Evolutionary conservation across 2,888 invertebrate genomes (phyloP).

Genomic region (Apamea crenata): DNA sequence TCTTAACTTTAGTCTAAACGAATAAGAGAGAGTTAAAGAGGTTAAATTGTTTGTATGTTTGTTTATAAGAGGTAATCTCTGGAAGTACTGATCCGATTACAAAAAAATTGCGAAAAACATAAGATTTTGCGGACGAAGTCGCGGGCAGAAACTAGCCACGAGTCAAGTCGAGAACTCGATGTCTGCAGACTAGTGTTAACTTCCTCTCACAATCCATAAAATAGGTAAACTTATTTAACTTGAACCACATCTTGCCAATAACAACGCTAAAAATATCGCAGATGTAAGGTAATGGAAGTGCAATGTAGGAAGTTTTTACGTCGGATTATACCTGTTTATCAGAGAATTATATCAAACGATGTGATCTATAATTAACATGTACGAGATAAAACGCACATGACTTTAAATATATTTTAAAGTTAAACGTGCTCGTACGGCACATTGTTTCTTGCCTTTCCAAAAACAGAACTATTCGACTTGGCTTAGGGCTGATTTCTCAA

Average conservation of each 20-base stretch:
- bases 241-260: background rate
- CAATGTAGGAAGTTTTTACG: conserved; percentile 52
- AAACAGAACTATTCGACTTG: background rate
- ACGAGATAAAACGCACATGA: conserved; percentile 21
- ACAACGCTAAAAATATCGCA: conserved; percentile 15
- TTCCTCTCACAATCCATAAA: conserved; percentile 3
- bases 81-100: too few species aligned
- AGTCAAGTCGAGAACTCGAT: background rate
- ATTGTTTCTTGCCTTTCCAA: background rate
- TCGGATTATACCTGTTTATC: conserved; percentile 40
- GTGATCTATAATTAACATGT: conserved; percentile 20
- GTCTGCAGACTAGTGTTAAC: conserved; percentile 14
- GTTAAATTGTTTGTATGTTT: background rate
- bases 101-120: too few species aligned
- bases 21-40: background rate
- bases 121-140: background rate
- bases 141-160: background rate
- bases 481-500: background rate
- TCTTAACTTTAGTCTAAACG: background rate
- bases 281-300: conserved; percentile 28
- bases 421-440: background rate
- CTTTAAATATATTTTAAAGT: background rate
- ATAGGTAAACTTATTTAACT: background rate
- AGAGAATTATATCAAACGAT: conserved; percentile 14
- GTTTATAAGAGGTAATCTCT: too few species aligned